Conservation (phyloP, 2,888 invertebrate genomes). For the Acleris holmiana region DNA sequence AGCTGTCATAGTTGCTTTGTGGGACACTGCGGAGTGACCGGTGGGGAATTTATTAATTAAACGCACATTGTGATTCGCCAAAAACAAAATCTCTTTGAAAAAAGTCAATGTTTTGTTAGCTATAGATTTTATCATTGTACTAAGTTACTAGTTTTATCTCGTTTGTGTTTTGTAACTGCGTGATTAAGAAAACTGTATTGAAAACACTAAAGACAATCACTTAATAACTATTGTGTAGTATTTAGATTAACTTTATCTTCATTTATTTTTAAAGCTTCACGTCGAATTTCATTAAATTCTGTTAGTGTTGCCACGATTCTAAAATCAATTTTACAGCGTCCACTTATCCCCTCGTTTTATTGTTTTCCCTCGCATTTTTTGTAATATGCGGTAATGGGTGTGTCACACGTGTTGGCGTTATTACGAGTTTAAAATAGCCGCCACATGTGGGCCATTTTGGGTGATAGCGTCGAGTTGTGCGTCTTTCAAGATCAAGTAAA, state of each 20-base stretch:
- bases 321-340: constrained; percentile 70
- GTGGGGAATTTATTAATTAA: constrained; percentile 68
- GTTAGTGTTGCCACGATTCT: neutral
- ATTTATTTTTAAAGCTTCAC: too few species aligned
- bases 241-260: too few species aligned
- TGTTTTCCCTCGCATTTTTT: constrained; percentile 81
- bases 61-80: constrained; percentile 57
- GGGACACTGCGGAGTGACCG: constrained; percentile 51
- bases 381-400: constrained; percentile 84
- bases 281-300: neutral
- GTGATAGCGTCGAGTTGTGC: constrained; percentile 55
- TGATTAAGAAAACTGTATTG: too few species aligned
- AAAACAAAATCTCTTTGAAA: neutral
- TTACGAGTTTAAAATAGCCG: constrained; percentile 84
- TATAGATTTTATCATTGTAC: neutral
- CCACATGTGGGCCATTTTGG: constrained; percentile 72
- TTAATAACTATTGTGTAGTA: too few species aligned
- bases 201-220: too few species aligned
- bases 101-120: constrained; percentile 6
- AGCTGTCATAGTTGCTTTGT: constrained; percentile 70
- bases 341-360: constrained; percentile 71
- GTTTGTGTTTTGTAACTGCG: neutral
- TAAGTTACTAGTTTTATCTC: neutral
- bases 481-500: constrained; percentile 39
- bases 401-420: constrained; percentile 82